Conservation (phyloP, 1,140 invertebrate species). For the Pachyrhynchus sulphureomaculatus region DNA sequence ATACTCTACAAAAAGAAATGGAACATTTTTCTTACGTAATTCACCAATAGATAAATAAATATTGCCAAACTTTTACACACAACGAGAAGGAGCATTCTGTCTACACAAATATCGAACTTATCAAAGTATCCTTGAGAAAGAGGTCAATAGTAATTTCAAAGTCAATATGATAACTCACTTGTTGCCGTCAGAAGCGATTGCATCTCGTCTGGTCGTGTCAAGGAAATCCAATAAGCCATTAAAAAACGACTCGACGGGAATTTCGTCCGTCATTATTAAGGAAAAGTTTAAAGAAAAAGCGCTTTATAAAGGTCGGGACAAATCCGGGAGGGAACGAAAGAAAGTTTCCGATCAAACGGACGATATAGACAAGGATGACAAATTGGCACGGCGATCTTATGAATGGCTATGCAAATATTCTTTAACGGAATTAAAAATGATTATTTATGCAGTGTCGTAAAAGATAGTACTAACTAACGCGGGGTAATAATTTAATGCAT, state of each 20-base stretch:
- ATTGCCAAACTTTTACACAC: too few species aligned
- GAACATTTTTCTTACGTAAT: too few species aligned
- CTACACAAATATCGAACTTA: not conserved
- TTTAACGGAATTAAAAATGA: too few species aligned
- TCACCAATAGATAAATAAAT: too few species aligned
- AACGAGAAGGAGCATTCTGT: too few species aligned
- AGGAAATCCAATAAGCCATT: constrained; percentile 23
- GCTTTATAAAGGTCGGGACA: constrained; percentile 6
- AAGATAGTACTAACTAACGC: too few species aligned
- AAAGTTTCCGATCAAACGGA: not conserved
- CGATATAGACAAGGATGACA: not conserved
- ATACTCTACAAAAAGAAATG: too few species aligned
- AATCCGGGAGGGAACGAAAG: not conserved
- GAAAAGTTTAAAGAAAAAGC: constrained; percentile 13
- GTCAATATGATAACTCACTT: constrained; percentile 24
- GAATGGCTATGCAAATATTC: not conserved
- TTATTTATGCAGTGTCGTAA: too few species aligned
- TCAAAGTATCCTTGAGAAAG: constrained; percentile 8
- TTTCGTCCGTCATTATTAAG: constrained; percentile 19
- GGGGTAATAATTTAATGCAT: too few species aligned
- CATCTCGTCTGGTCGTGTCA: constrained; percentile 21
- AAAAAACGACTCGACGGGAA: constrained; percentile 14
- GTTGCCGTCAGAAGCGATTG: constrained; percentile 19
- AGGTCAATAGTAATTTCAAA: constrained; percentile 17
- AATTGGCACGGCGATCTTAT: constrained; percentile 5